Conservation (phyloP, 1,140 invertebrate genomes). For the Diploscapter pachys region DNA sequence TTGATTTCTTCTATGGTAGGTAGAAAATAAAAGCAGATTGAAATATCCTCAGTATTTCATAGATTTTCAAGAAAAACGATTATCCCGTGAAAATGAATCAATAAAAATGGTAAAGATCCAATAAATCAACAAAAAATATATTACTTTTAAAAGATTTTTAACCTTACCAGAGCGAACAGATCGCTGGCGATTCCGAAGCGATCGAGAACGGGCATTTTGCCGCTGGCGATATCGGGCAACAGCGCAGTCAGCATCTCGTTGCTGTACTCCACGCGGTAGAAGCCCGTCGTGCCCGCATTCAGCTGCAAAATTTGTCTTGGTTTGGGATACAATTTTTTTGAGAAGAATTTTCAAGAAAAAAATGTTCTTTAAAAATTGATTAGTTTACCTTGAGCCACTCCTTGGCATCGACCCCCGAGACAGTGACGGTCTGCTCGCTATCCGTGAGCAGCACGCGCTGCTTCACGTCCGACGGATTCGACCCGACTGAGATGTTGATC, state of each 20-base stretch:
- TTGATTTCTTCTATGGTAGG: no score
- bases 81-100: no score
- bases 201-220: constrained; percentile 79
- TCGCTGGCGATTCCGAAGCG: constrained; percentile 85
- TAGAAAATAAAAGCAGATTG: no score
- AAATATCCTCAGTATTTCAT: no score
- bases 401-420: constrained; percentile 70
- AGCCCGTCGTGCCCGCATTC: constrained; percentile 62
- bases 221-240: constrained; percentile 74
- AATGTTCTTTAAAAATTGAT: no score
- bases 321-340: no score
- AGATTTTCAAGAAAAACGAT: no score
- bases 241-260: constrained; percentile 74
- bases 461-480: constrained; percentile 68
- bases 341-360: no score
- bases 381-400: constrained; percentile 75
- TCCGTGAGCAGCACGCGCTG: constrained; percentile 69
- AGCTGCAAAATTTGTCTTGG: constrained; percentile 43
- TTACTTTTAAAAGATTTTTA: neutral
- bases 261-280: constrained; percentile 77
- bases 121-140: no score
- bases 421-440: constrained; percentile 59
- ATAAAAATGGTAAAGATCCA: no score
- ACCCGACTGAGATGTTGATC: constrained; percentile 74
- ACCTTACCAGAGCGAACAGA: constrained; percentile 75